Conservation (phyloP, 2,888 invertebrate species). For the Amphipoea oculea region DNA sequence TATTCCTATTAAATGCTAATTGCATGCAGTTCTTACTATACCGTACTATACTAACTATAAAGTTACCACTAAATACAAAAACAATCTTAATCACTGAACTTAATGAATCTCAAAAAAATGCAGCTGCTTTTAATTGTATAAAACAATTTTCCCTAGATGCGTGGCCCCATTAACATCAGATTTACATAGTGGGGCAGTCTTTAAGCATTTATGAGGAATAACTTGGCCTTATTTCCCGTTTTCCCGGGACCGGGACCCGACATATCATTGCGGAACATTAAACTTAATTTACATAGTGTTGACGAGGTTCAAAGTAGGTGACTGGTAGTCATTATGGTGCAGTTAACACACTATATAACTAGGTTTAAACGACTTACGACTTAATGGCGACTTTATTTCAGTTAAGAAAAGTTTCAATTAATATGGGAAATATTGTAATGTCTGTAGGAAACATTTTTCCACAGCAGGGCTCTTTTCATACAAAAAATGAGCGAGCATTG, state of each 20-base stretch:
- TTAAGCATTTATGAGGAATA: constrained; percentile 65
- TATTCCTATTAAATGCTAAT: background rate
- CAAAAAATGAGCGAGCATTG: constrained; percentile 14
- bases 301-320: constrained; percentile 41
- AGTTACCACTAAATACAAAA: constrained; percentile 2
- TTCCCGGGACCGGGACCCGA: constrained; percentile 55
- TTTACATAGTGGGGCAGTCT: constrained; percentile 59
- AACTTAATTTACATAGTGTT: constrained; percentile 69
- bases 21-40: background rate
- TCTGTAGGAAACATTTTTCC: background rate
- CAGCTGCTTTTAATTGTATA: constrained; percentile 50
- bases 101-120: constrained; percentile 47
- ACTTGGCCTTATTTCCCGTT: constrained; percentile 53
- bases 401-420: background rate
- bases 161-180: constrained; percentile 58
- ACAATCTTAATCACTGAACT: constrained; percentile 3
- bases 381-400: background rate
- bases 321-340: constrained; percentile 37
- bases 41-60: background rate
- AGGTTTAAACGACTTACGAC: constrained; percentile 7
- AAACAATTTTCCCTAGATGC: constrained; percentile 61
- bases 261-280: constrained; percentile 67
- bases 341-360: constrained; percentile 22
- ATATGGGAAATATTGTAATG: background rate
- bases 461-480: background rate